Evolutionary conservation across 2,888 invertebrate genomes (phyloP).

Genomic region (Brachyptera putata): DNA sequence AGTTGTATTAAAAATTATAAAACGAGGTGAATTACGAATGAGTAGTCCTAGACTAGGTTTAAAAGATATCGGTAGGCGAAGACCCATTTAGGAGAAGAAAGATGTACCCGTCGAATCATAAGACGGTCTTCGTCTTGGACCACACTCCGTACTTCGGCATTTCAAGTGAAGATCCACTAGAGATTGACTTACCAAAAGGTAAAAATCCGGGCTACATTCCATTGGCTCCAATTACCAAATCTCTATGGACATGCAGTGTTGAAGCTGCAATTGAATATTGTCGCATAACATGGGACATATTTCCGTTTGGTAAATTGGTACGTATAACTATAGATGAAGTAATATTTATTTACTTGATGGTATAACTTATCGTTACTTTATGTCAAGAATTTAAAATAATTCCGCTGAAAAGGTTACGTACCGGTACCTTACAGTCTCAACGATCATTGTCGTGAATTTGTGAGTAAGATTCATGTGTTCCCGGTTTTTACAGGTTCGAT

Average conservation of each 20-base stretch:
- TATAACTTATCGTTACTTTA: too few species aligned
- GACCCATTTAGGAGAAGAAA: too few species aligned
- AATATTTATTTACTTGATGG: too few species aligned
- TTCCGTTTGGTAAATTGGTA: slow-evolving; percentile 83
- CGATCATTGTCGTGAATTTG: too few species aligned
- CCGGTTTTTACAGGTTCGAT: slow-evolving; percentile 60
- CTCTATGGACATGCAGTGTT: slow-evolving; percentile 93
- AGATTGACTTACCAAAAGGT: slow-evolving; percentile 73
- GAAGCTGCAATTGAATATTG: slow-evolving; percentile 96
- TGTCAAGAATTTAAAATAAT: too few species aligned
- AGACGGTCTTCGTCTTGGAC: slow-evolving; percentile 93
- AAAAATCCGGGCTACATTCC: slow-evolving; percentile 68
- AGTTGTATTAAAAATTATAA: too few species aligned
- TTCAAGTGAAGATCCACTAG: slow-evolving; percentile 74
- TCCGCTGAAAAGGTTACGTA: too few species aligned
- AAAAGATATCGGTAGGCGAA: too few species aligned
- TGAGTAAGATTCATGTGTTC: slow-evolving; percentile 26
- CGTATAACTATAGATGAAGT: slow-evolving; percentile 33
- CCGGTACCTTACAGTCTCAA: too few species aligned
- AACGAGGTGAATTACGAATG: too few species aligned
- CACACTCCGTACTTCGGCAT: slow-evolving; percentile 89
- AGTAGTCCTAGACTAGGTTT: too few species aligned
- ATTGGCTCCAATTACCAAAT: slow-evolving; percentile 81
- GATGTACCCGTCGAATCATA: slow-evolving; percentile 80
- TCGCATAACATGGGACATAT: slow-evolving; percentile 95